These are phyloP conservation scores for Copidosoma floridanum DNA, from an alignment of 1,140 invertebrate species.

Conservation along the genomic window DNA sequence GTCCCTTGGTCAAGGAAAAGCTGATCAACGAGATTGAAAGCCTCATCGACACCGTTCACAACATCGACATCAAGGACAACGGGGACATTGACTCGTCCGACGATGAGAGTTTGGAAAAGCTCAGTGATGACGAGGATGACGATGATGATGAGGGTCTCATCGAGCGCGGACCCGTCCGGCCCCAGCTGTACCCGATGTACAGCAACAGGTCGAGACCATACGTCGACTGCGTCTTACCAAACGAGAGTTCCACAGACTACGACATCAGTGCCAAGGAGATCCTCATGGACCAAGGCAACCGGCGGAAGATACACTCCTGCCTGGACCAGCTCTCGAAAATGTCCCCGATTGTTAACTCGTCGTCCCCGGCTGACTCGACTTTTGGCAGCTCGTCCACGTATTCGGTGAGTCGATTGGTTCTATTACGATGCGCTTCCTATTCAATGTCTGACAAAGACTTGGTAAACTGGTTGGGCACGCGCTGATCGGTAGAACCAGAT, in stretches of 20 bases:
- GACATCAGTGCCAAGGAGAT: conserved; percentile 37
- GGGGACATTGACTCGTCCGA: neutral
- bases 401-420: conserved; percentile 11
- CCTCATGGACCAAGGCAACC: conserved; percentile 32
- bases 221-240: neutral
- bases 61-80: neutral
- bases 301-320: conserved; percentile 34
- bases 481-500: too few relatives aligned
- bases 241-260: conserved; percentile 15
- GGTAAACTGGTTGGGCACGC: too few relatives aligned
- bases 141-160: conserved; percentile 30
- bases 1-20: neutral
- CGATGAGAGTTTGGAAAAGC: neutral
- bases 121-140: conserved; percentile 9
- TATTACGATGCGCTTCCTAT: too few relatives aligned
- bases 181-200: conserved; percentile 20
- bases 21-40: neutral
- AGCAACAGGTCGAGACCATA: conserved; percentile 32
- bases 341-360: neutral
- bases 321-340: conserved; percentile 27
- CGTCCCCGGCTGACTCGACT: neutral
- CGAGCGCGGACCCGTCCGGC: conserved; percentile 35
- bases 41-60: neutral
- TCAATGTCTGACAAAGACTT: too few relatives aligned
- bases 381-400: neutral